Evolutionary conservation across 2,888 invertebrate species (phyloP), one percentile per base, ranked within the genome.

Genomic region (Thymelicus lineola): DNA sequence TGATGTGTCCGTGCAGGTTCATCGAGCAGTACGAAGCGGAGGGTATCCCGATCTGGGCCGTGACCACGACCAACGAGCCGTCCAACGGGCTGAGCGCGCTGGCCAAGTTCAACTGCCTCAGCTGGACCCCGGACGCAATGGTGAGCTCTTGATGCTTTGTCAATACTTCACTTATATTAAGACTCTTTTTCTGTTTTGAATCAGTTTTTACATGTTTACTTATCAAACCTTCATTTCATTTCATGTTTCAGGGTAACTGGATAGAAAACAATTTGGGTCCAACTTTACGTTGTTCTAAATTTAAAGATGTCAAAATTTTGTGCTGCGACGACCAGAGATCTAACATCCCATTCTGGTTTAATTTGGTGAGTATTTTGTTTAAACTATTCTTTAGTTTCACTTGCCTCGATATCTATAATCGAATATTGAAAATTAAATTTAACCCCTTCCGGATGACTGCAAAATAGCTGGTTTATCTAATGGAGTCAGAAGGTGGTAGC

Each of bases 31-130:
- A 98, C 86, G 88, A 94, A 68, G 87, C 93, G 0, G 82, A 95
- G 45, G 95, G 95, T 7, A 82, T 95, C 66, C 80, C 91, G 0
- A 94, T 96, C 71, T 98, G 98, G 98, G 97, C 95, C 0, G 86
- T 98, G n/a, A 96, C 97, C 0, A 96, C 97, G 0, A 97, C 97
- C 50, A 98, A 98, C 83, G 98, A 98, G 82, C 98, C 98, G 0
- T 77, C 94, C 0, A 95, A 95, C 77, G 95, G 95, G 3, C 81
- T 94, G 0, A 45, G 94, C 0, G 88, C 92, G 3, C 77, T 90
- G 73, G 76, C 76, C 0, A 78, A 81, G 6, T 96, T 97, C 79
- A 97, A 97, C 87, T 93, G 95, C 55, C 92, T 98, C 88, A 97
- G 96, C 1, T 97, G 97, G 96, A 94, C 94, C 0, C 90, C 96